Evolutionary conservation across 2,113 vertebrate genomes (phyloP).

Genomic region (Phylloscopus trochilus): DNA sequence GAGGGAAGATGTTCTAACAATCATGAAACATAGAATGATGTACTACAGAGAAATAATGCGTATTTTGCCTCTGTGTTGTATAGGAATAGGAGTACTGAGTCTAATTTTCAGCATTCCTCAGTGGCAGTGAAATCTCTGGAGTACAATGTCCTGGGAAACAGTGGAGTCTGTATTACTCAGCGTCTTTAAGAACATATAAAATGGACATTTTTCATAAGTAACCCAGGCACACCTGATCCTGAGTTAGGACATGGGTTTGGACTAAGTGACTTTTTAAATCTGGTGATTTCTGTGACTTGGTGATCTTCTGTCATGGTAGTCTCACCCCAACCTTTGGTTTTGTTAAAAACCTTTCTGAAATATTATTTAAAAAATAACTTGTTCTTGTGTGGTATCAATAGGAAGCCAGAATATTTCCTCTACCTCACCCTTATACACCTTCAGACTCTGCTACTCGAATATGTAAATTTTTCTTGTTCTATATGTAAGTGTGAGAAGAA

Average conservation of each 20-base stretch:
- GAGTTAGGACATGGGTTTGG: not conserved
- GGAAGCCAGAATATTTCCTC: not conserved
- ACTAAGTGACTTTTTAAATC: not conserved
- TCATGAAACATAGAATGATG: not conserved
- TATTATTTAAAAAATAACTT: not conserved
- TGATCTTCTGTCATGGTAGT: not conserved
- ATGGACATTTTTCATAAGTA: not conserved
- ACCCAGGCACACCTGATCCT: not conserved
- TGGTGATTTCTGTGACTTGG: not conserved
- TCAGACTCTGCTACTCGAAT: not conserved
- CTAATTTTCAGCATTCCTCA: not conserved
- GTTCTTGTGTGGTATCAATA: not conserved
- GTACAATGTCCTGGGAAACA: not conserved
- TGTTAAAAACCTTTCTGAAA: not conserved
- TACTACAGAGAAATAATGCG: not conserved
- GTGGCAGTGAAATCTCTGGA: not conserved
- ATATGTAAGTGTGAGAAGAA: not conserved
- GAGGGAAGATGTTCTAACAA: not conserved
- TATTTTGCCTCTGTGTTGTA: not conserved
- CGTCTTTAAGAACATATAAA: rapidly evolving
- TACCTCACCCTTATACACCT: not conserved
- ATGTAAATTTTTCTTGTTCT: not conserved
- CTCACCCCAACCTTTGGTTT: not conserved
- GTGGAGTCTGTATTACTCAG: not conserved
- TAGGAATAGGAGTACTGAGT: not conserved